A percentile compares a stretch with the other conserved stretches of the same genome.
phyloP scores from a whole-genome alignment of 2,888 invertebrate species.

The Sphecodes monilicornis region DNA sequence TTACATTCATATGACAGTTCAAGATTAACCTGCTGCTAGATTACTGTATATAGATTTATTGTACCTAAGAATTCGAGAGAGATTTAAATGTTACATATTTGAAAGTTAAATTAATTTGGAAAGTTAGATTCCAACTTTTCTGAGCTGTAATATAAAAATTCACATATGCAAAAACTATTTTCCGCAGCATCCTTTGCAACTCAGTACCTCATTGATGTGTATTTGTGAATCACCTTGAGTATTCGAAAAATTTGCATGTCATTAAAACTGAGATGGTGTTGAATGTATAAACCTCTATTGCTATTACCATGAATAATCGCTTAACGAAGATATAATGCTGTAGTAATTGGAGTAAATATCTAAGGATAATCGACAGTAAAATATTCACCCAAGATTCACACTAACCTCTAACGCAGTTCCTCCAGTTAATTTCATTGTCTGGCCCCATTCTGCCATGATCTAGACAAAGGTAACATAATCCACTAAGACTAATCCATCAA shows the following conservation, averaged over 20 bases:
- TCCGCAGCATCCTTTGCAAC: not conserved
- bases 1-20: too few species aligned
- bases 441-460: not conserved
- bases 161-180: not conserved
- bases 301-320: constrained; percentile 3
- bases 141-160: not conserved
- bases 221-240: not conserved
- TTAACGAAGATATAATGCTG: constrained; percentile 2
- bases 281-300: not conserved
- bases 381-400: not conserved
- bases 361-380: constrained; percentile 2
- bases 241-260: not conserved
- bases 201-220: not conserved
- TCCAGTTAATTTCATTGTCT: not conserved
- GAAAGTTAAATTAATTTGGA: too few species aligned
- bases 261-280: not conserved
- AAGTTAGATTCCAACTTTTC: not conserved
- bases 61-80: too few species aligned
- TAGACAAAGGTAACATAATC: not conserved
- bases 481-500: not conserved
- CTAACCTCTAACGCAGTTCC: not conserved
- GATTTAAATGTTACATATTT: too few species aligned
- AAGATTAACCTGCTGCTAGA: too few species aligned
- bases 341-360: not conserved
- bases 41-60: too few species aligned